These are phyloP conservation scores for Acanthisitta chloris DNA, from an alignment of 2,113 vertebrate species.

Conservation along the genomic window DNA sequence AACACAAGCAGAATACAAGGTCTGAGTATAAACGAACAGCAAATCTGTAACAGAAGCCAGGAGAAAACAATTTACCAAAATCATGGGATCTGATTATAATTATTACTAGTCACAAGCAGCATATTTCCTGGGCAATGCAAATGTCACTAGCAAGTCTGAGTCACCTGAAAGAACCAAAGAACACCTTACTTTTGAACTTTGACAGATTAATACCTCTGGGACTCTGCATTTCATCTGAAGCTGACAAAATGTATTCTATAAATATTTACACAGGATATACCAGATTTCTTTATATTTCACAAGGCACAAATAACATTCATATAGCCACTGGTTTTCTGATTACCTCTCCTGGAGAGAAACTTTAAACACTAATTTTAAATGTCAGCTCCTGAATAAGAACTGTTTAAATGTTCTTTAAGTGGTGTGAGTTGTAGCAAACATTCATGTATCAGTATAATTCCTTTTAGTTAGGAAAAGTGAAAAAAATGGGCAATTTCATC, in stretches of 20 bases:
- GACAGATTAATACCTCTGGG: neutral
- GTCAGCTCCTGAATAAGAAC: neutral
- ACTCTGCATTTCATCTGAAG: neutral
- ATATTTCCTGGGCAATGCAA: neutral
- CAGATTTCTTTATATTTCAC: neutral
- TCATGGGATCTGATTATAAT: neutral
- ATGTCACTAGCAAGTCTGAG: neutral
- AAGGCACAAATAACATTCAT: neutral
- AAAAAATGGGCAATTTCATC: slow-evolving; percentile 40
- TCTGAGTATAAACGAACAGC: neutral
- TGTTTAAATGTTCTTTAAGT: slow-evolving; percentile 6
- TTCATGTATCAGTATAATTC: neutral
- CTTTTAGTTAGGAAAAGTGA: neutral
- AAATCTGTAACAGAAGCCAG: neutral
- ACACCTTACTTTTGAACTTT: neutral
- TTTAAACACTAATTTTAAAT: slow-evolving; percentile 12
- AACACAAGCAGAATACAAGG: neutral
- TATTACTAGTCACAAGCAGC: neutral
- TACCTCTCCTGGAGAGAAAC: slow-evolving; percentile 4
- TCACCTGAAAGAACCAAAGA: neutral
- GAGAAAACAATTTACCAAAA: neutral
- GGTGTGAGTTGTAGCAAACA: slow-evolving; percentile 20
- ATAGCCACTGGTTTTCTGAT: neutral
- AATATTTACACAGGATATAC: slow-evolving; percentile 3
- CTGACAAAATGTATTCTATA: neutral